phyloP scores from a whole-genome alignment of 37 sponge, comb jelly and placozoan species.

The Spongia lamella region DNA sequence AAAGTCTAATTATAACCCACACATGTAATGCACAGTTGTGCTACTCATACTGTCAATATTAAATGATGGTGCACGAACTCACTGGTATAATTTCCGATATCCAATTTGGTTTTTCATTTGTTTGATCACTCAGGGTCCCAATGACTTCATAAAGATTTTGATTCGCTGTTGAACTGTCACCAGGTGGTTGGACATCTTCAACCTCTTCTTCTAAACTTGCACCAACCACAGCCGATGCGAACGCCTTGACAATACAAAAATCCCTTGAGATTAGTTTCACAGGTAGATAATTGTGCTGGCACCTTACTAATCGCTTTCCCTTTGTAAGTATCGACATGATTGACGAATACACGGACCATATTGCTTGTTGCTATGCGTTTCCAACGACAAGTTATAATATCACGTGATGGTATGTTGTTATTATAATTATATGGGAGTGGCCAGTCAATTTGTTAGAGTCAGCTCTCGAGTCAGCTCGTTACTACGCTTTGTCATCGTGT shows the following conservation, averaged over 20 bases:
- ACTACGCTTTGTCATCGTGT: too few relatives aligned
- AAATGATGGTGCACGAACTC: too few relatives aligned
- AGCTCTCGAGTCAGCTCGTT: too few relatives aligned
- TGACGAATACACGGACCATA: constrained; percentile 86
- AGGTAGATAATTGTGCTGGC: not conserved
- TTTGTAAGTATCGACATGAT: constrained; percentile 75
- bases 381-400: not conserved
- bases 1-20: too few relatives aligned
- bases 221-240: constrained; percentile 59
- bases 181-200: constrained; percentile 17
- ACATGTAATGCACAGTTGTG: too few relatives aligned
- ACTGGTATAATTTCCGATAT: constrained; percentile 50
- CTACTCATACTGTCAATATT: too few relatives aligned
- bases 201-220: constrained; percentile 57
- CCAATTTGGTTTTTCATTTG: constrained; percentile 60
- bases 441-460: too few relatives aligned
- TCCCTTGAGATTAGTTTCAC: not conserved
- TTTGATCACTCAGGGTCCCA: constrained; percentile 60
- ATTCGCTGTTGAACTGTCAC: not conserved
- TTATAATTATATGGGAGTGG: too few relatives aligned
- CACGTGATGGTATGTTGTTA: not conserved
- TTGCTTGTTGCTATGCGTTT: constrained; percentile 1
- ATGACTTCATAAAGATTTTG: constrained; percentile 67
- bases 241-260: constrained; percentile 27
- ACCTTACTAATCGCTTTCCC: constrained; percentile 78